Conservation (phyloP, 2,797 vertebrate genomes). For the Parotocinclus haroldoi region DNA sequence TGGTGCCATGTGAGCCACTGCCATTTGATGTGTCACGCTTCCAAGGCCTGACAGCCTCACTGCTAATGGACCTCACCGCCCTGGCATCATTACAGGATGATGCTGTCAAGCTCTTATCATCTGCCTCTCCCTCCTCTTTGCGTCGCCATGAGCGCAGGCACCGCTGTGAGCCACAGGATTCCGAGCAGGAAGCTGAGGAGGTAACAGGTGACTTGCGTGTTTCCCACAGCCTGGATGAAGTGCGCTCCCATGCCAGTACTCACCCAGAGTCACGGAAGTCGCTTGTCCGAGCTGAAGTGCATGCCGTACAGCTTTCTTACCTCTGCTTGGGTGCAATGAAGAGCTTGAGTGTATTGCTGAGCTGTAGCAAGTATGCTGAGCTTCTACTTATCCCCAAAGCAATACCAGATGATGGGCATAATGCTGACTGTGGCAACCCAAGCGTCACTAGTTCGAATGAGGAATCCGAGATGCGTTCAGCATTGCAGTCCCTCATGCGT, state of each 20-base stretch:
- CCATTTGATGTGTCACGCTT: constrained; percentile 93
- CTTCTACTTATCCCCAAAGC: constrained; percentile 95
- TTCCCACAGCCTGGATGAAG: constrained; percentile 81
- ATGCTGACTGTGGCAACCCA: constrained; percentile 73
- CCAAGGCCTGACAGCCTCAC: constrained; percentile 88
- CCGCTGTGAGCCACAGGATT: constrained; percentile 30
- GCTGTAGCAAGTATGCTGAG: constrained; percentile 96
- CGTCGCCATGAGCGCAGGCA: constrained; percentile 81
- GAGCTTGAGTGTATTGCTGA: constrained; percentile 88
- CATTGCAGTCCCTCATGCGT: constrained; percentile 94
- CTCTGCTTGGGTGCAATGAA: constrained; percentile 97
- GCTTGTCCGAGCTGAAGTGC: constrained; percentile 80
- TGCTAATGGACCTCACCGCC: constrained; percentile 93
- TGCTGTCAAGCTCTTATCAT: constrained; percentile 70
- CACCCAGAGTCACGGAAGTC: constrained; percentile 73
- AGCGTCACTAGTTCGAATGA: constrained; percentile 82
- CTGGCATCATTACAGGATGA: constrained; percentile 96
- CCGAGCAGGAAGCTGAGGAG: constrained; percentile 66
- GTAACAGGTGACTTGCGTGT: constrained; percentile 65
- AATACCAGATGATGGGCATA: constrained; percentile 84
- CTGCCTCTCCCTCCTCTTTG: constrained; percentile 48
- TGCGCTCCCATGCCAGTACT: constrained; percentile 71
- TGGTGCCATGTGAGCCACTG: constrained; percentile 96
- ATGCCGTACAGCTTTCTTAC: constrained; percentile 92
- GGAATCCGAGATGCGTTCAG: constrained; percentile 89